phyloP scores from a whole-genome alignment of 2,113 vertebrate species.

The Acrocephalus kingi region DNA sequence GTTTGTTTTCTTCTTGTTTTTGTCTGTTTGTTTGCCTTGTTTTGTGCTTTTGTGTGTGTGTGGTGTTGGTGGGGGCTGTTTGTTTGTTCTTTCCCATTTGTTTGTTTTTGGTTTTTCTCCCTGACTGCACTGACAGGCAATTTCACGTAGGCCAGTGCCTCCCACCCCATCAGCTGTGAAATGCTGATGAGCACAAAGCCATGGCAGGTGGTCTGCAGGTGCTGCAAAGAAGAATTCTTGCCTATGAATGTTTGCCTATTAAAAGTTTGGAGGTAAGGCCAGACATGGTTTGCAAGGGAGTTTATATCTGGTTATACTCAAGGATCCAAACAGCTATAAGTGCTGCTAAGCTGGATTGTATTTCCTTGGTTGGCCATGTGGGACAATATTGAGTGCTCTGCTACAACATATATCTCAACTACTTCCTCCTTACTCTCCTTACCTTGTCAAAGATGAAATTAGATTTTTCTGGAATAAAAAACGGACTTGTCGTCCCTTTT shows the following conservation, averaged over 20 bases:
- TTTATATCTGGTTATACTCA: not conserved
- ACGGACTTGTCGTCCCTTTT: fast-evolving
- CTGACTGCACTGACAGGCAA: not conserved
- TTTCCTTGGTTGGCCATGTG: not conserved
- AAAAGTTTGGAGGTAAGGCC: not conserved
- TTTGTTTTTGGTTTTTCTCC: not conserved
- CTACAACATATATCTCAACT: not conserved
- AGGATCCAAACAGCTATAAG: not conserved
- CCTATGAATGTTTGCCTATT: not conserved
- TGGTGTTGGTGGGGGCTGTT: not conserved
- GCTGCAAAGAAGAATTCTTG: not conserved
- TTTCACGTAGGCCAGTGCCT: not conserved
- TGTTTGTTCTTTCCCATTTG: not conserved
- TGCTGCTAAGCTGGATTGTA: not conserved
- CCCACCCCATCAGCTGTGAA: not conserved
- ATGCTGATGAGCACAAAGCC: not conserved
- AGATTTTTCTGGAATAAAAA: not conserved
- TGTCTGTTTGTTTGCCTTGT: not conserved
- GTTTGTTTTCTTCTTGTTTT: not conserved
- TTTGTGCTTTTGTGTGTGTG: not conserved
- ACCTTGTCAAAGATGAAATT: not conserved
- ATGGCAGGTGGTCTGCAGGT: not conserved
- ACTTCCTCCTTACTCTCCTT: not conserved
- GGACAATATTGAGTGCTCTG: not conserved
- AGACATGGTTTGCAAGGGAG: not conserved